A percentile compares a stretch with the other conserved stretches of the same genome.
These are phyloP conservation scores for Calliphora vomitoria DNA, from an alignment of 2,888 invertebrate species.

Conservation along the genomic window DNA sequence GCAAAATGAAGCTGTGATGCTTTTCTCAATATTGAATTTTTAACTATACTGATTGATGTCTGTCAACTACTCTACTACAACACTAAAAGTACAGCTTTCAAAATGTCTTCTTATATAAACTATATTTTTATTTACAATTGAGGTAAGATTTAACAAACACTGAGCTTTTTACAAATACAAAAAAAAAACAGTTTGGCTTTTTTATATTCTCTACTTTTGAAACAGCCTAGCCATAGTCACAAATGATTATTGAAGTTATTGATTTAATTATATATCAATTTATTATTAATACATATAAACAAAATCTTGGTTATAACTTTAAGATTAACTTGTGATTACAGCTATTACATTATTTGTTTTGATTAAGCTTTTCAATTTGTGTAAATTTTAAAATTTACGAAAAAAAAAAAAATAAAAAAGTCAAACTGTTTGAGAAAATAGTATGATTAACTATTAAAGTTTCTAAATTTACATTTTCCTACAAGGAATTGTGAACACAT, in stretches of 20 bases:
- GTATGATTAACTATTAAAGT: not conserved
- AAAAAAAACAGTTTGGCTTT: slow-evolving; percentile 36
- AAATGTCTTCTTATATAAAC: slow-evolving; percentile 51
- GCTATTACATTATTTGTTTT: not conserved
- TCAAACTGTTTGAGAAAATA: not conserved
- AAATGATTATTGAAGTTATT: not conserved
- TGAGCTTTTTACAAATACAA: not conserved
- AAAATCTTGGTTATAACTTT: too few species aligned
- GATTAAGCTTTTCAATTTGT: not conserved
- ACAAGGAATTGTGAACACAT: not conserved
- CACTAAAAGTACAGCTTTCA: slow-evolving; percentile 38
- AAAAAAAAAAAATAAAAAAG: slow-evolving; percentile 7
- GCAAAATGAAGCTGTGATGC: slow-evolving; percentile 33
- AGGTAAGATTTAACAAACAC: slow-evolving; percentile 63
- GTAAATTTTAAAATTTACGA: not conserved
- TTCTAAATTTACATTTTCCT: not conserved
- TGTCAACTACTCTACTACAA: slow-evolving; percentile 48
- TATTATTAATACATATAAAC: too few species aligned
- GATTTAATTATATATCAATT: too few species aligned
- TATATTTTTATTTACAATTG: slow-evolving; percentile 61
- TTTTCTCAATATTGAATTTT: slow-evolving; percentile 37
- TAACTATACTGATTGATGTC: slow-evolving; percentile 65
- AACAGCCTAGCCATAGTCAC: not conserved
- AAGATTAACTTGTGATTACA: too few species aligned
- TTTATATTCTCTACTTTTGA: not conserved